Conservation (phyloP, 2,797 vertebrate genomes). For the Rhincodon typus region DNA sequence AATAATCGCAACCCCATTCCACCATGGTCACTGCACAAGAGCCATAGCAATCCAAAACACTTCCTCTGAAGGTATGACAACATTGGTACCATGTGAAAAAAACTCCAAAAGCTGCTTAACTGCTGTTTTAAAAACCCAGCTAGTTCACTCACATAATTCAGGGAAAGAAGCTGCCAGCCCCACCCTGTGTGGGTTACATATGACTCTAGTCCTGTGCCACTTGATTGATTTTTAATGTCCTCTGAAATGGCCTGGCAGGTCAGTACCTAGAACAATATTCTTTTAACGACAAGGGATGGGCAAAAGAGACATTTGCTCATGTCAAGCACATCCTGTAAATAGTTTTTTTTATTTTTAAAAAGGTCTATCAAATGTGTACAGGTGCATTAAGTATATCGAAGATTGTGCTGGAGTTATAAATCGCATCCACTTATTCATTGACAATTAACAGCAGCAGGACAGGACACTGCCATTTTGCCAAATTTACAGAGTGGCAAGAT, state of each 20-base stretch:
- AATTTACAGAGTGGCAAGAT: neutral
- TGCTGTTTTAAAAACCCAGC: neutral
- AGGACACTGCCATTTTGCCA: neutral
- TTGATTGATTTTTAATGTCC: neutral
- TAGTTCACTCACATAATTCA: neutral
- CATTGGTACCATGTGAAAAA: neutral
- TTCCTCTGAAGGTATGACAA: neutral
- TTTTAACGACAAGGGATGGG: neutral
- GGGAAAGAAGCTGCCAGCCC: neutral
- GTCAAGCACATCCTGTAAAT: neutral
- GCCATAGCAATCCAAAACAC: neutral
- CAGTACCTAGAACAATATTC: neutral
- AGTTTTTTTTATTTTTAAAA: neutral
- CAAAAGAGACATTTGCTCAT: neutral
- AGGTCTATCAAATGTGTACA: neutral
- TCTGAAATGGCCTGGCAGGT: neutral
- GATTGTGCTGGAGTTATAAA: neutral
- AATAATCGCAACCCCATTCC: neutral
- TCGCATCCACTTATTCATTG: neutral
- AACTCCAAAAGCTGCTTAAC: neutral
- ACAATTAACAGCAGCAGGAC: neutral
- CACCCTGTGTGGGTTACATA: neutral
- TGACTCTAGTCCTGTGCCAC: neutral
- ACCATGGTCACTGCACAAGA: neutral
- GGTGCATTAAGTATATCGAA: neutral